A percentile compares a stretch with the other conserved stretches of the same genome.
Evolutionary conservation across 2,888 invertebrate genomes (phyloP).

Genomic region (Serrognathus titanus): DNA sequence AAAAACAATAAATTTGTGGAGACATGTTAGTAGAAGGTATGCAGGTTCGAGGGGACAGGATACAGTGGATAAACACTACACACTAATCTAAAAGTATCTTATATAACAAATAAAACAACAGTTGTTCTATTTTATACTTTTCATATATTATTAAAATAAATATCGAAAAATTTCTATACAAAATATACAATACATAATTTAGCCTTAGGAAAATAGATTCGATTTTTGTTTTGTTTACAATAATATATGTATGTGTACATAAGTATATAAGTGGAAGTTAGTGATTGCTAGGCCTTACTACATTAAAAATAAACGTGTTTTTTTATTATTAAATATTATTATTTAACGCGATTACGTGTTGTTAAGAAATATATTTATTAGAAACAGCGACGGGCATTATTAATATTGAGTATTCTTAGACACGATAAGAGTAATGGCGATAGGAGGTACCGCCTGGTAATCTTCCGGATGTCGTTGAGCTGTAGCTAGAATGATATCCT

Average conservation of each 20-base stretch:
- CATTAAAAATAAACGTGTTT: no score
- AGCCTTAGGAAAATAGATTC: background rate
- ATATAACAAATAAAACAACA: conserved; percentile 15
- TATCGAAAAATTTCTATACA: conserved; percentile 13
- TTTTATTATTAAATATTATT: no score
- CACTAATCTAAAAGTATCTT: background rate
- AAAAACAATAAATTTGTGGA: conserved; percentile 1
- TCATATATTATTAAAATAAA: conserved; percentile 18
- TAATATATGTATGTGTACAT: background rate
- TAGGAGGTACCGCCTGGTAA: conserved; percentile 79
- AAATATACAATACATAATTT: conserved; percentile 14
- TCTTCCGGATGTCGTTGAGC: conserved; percentile 72
- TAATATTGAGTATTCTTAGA: conserved; percentile 53
- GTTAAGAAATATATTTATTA: no score
- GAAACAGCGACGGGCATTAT: no score
- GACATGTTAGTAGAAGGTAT: background rate
- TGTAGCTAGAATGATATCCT: conserved; percentile 75
- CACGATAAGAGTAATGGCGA: conserved; percentile 84
- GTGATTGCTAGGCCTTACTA: no score
- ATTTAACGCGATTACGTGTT: no score
- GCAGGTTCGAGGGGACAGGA: background rate
- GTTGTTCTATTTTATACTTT: conserved; percentile 1
- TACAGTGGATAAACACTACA: background rate
- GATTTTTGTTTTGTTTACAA: background rate
- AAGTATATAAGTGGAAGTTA: no score